Base-by-base conservation (phyloP, 2,888 invertebrate species). In the Rhopalosiphum nymphaeae region DNA sequence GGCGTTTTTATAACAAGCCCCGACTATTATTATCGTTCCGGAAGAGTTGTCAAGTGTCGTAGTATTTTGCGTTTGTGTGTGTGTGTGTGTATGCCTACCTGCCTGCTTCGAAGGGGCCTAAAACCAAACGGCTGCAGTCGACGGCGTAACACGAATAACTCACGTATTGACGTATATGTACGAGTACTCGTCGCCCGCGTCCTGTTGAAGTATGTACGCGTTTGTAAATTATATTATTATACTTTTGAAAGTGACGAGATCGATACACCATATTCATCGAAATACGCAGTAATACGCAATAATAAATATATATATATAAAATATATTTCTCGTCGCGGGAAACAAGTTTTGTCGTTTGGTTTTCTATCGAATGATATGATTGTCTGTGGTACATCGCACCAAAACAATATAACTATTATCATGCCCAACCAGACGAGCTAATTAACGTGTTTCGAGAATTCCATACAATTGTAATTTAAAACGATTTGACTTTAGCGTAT, bases 1-100 rank as follows among this genome's bases (percentile, higher is more conserved):
- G 21, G 36, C 78, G 29, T n/a, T 78, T 91, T 91, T 78, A 46
- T 46, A 78, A 91, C 91, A 36, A 90, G 90, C 44, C 56, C 44
- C 29, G 67, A 67, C 46, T 90, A 67, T 46, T 67, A 67, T 67
- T 67, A 90, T 29, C 61, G 16, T 36, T 16, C 10, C 42, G 57
- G 44, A 61, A 57, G 89, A 89, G 57, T 29, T 42, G 29, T 36
- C 25, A 9, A 36, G 91, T 84, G 78, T 78, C 36, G 78, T 78
- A 78, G 36, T 36, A 9, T 36, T 78, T n/a, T 36, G n/a, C 36
- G 67, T 49, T 78, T 53, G 46, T 26, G 46, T 44, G 44, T 10
- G 25, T 84, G 44, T 29, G 29, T 11, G 46, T 86, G 29, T 46
- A 29, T n/a, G 21, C 7, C 7, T 36, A 36, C 78, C 78, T 49